Base-by-base conservation (phyloP, 2,113 vertebrate genomes). In the Heterotis niloticus region DNA sequence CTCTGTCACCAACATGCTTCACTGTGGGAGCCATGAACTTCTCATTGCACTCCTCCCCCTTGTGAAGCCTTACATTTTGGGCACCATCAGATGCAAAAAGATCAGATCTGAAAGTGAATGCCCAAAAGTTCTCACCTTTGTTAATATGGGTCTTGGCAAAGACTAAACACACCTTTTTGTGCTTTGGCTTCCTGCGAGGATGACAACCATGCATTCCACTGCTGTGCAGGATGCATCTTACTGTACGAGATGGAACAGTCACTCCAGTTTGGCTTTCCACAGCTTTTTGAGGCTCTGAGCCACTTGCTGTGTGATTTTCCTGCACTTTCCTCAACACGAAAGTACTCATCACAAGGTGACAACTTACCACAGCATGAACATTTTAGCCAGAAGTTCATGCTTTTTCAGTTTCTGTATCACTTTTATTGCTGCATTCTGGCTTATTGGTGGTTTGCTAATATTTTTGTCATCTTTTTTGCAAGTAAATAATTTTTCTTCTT, bases 11-110 rank as follows among this genome's bases (percentile, higher is more conserved):
- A 54, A 68, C 68, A 59, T 79, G 54, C 57, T 74, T 75, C 57
- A 75, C 70, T 75, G 26, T 75, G n/a, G 78, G 78, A 16, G 75
- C 78, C 69, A 80, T 73, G 78, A 20, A 75, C 60, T 80, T 80
- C 29, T 75, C 57, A 72, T 57, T 75, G 34, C 44, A 73, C 24
- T 75, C 78, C 26, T 80, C 69, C 26, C 71, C 17, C 34, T 64
- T 75, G 70, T 16, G 5, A 75, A 16, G 7, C 78, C 78, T 29
- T n/a, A n/a, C n/a, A n/a, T n/a, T n/a, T n/a, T n/a, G n/a, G n/a
- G n/a, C n/a, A n/a, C n/a, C n/a, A n/a, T n/a, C n/a, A n/a, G n/a
- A n/a, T n/a, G n/a, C n/a, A n/a, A n/a, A n/a, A n/a, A n/a, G n/a
- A n/a, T n/a, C n/a, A n/a, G n/a, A n/a, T n/a, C n/a, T n/a, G n/a